Evolutionary conservation across 2,797 vertebrate species (phyloP).

Genomic region (Gymnothorax reevesii): DNA sequence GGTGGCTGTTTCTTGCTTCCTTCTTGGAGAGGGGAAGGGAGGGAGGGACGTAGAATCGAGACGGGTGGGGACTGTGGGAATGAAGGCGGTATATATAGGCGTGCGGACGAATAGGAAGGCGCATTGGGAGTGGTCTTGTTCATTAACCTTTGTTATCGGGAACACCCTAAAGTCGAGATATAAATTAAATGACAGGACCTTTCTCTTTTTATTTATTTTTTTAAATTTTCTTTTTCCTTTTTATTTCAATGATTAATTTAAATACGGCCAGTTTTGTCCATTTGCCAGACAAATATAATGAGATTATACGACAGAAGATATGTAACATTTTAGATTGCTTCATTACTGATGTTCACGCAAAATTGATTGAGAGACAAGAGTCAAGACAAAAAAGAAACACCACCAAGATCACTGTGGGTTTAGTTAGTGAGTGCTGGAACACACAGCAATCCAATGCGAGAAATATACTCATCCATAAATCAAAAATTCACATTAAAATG

Average conservation of each 20-base stretch:
- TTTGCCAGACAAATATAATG: slow-evolving; percentile 38
- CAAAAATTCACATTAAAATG: background rate
- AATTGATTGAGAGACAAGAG: slow-evolving; percentile 1
- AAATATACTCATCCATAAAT: background rate
- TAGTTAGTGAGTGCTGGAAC: background rate
- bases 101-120: too few relatives aligned
- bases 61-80: too few relatives aligned
- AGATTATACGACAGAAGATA: slow-evolving; percentile 44
- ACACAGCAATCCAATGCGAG: background rate
- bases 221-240: too few relatives aligned
- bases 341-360: background rate
- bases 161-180: slow-evolving; percentile 49
- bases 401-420: background rate
- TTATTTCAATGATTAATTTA: slow-evolving; percentile 52
- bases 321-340: background rate
- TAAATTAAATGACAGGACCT: slow-evolving; percentile 55
- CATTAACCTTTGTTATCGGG: too few relatives aligned
- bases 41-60: too few relatives aligned
- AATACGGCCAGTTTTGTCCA: slow-evolving; percentile 22
- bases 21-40: too few relatives aligned
- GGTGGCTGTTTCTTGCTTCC: too few relatives aligned
- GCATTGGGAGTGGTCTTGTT: too few relatives aligned
- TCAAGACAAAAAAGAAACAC: background rate
- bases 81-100: too few relatives aligned
- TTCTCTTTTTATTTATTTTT: too few relatives aligned